phyloP scores from a whole-genome alignment of 2,113 vertebrate genomes.

The Microcebus murinus region DNA sequence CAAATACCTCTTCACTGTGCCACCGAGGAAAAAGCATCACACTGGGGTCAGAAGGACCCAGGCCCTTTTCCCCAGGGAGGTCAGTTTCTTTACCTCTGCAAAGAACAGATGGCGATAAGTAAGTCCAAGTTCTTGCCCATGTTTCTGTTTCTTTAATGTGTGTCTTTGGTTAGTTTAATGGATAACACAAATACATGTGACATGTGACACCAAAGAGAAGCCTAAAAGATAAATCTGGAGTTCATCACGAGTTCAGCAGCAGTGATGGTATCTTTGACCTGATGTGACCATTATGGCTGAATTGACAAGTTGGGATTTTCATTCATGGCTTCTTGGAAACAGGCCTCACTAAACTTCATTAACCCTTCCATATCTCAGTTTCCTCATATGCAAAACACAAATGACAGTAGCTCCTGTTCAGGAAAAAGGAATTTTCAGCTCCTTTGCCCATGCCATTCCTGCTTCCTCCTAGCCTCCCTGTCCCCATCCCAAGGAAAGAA shows the following conservation, averaged over 20 bases:
- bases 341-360: not conserved
- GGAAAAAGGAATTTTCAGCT: not conserved
- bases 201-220: not conserved
- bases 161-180: not conserved
- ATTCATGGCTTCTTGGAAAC: not conserved
- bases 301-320: not conserved
- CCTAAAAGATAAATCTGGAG: not conserved
- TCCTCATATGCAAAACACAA: not conserved
- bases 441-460: not conserved
- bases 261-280: not conserved
- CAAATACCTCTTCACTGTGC: not conserved
- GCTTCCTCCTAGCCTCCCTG: not conserved
- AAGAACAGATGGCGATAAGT: not conserved
- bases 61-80: not conserved
- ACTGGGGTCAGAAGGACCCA: too few species aligned
- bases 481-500: not conserved
- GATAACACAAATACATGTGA: not conserved
- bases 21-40: not conserved
- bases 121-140: not conserved
- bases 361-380: not conserved
- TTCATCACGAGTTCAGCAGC: not conserved
- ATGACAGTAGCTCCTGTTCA: not conserved
- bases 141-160: not conserved
- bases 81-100: not conserved
- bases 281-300: not conserved